Evolutionary conservation across 2,797 vertebrate species (phyloP).

Genomic region (Amblyopsis hoosieri): DNA sequence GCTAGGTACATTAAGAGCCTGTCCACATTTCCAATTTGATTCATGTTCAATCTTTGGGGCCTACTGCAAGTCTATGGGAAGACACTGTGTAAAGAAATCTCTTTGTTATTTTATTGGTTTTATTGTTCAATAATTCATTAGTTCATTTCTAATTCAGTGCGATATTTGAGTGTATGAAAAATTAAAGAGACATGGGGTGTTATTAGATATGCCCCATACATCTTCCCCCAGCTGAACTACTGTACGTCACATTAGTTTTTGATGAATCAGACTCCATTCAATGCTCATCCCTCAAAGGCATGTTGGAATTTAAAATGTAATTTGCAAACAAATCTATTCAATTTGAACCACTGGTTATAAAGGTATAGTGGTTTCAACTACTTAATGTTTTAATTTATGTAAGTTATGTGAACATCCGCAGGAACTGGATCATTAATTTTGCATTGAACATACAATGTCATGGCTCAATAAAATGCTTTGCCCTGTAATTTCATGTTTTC

Average conservation of each 20-base stretch:
- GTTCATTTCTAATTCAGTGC: not conserved
- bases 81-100: not conserved
- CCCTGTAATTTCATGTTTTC: not conserved
- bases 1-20: not conserved
- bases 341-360: too few relatives aligned
- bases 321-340: too few relatives aligned
- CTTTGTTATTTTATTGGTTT: not conserved
- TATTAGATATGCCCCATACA: not conserved
- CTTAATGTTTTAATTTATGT: not conserved
- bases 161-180: not conserved
- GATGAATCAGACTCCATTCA: not conserved
- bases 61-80: not conserved
- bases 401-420: not conserved
- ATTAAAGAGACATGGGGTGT: not conserved
- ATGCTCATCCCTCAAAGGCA: too few relatives aligned
- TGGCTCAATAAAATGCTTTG: not conserved
- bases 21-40: conserved; percentile 1
- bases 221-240: not conserved
- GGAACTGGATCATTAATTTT: not conserved
- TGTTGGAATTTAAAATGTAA: too few relatives aligned
- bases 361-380: not conserved
- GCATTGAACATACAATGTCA: not conserved
- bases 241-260: not conserved
- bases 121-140: conserved; percentile 12
- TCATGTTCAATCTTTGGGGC: not conserved